A percentile compares a stretch with the other conserved stretches of the same genome.
Evolutionary conservation across 2,888 invertebrate genomes (phyloP).

Genomic region (Lissocephala sabroskyi): DNA sequence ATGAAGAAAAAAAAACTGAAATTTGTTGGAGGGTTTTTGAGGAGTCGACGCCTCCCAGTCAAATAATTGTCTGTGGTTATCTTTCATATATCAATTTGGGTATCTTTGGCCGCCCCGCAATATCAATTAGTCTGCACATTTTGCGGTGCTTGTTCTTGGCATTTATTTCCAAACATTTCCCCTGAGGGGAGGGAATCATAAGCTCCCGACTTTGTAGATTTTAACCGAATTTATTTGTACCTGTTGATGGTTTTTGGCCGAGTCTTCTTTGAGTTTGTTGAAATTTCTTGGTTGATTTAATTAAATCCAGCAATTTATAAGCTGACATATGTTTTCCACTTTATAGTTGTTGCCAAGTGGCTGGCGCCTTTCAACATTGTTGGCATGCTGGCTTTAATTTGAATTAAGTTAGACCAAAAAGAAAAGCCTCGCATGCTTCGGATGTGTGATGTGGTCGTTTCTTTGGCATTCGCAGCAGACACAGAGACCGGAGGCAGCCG

Average conservation of each 20-base stretch:
- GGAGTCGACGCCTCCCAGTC: no score
- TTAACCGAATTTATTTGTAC: not conserved
- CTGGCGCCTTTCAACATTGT: conserved; percentile 16
- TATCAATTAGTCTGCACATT: no score
- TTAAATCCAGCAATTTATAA: conserved; percentile 40
- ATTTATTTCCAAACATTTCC: not conserved
- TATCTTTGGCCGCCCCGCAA: no score
- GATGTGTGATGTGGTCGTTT: no score
- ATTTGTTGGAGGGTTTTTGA: no score
- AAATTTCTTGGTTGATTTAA: conserved; percentile 26
- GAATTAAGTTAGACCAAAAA: conserved; percentile 43
- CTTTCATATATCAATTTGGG: no score
- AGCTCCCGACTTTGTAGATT: not conserved
- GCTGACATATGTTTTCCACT: not conserved
- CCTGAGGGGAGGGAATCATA: not conserved
- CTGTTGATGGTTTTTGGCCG: conserved; percentile 3
- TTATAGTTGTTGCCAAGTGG: no score
- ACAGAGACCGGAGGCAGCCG: not conserved
- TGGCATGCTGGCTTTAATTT: conserved; percentile 39
- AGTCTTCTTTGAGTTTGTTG: not conserved
- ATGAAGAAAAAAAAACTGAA: no score
- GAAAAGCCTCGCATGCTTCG: conserved; percentile 12
- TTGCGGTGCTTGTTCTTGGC: conserved; percentile 9
- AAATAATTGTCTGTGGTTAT: no score
- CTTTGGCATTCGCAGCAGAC: not conserved